phyloP scores from a whole-genome alignment of 2,113 vertebrate species.

The Excalfactoria chinensis region DNA sequence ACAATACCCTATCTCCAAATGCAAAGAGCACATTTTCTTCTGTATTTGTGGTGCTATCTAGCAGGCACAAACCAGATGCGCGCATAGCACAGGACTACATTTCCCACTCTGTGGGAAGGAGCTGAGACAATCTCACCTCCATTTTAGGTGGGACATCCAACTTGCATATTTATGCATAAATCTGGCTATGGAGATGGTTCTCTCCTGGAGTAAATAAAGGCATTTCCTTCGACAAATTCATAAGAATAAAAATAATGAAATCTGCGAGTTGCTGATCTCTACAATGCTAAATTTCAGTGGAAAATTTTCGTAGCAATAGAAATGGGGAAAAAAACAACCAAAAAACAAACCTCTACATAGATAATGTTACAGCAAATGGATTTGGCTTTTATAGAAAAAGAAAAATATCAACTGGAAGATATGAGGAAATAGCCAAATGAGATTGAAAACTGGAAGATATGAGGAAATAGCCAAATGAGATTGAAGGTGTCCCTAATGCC shows the following conservation, averaged over 20 bases:
- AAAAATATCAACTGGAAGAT: conserved; percentile 35
- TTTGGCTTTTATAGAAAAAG: conserved; percentile 7
- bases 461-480: not conserved
- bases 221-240: not conserved
- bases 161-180: rapidly evolving
- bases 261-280: not conserved
- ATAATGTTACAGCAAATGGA: not conserved
- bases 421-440: not conserved
- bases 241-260: not conserved
- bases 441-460: conserved; percentile 15
- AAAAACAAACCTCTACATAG: not conserved
- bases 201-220: not conserved
- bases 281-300: not conserved
- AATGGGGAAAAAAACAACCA: not conserved
- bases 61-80: not conserved
- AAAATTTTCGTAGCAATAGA: not conserved
- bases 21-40: conserved; percentile 1
- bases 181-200: not conserved
- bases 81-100: not conserved
- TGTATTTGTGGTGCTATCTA: not conserved
- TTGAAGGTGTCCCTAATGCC: not conserved
- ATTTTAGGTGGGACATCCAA: not conserved
- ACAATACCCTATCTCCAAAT: conserved; percentile 51
- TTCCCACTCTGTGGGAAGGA: not conserved
- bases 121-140: not conserved